phyloP scores from a whole-genome alignment of 2,113 vertebrate species.

The Tonatia bakeri region DNA sequence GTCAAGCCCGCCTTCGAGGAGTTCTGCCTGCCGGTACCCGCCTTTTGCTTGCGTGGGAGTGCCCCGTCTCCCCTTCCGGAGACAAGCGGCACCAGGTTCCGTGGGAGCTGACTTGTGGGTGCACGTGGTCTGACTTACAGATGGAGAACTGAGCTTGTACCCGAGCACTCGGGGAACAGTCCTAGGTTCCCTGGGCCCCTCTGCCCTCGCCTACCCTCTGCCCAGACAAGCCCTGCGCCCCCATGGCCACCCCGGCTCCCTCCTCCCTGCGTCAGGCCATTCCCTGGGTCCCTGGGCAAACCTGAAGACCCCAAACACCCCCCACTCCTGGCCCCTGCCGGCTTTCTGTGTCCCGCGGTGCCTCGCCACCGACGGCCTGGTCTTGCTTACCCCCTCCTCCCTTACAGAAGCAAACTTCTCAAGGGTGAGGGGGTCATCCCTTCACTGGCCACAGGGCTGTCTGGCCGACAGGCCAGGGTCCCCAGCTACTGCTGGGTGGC shows the following conservation, averaged over 20 bases:
- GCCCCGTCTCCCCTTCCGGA: neutral
- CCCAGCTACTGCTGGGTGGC: neutral
- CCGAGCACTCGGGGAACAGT: neutral
- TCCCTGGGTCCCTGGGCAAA: accelerated
- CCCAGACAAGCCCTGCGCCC: neutral
- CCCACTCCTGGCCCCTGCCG: neutral
- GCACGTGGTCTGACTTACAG: neutral
- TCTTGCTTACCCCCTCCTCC: neutral
- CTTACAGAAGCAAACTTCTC: accelerated
- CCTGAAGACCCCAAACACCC: accelerated
- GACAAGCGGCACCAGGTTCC: accelerated
- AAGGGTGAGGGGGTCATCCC: neutral
- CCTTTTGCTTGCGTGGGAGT: accelerated
- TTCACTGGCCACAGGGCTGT: neutral
- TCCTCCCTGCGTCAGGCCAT: neutral
- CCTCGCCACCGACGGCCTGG: too few species aligned
- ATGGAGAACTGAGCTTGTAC: neutral
- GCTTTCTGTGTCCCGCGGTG: neutral
- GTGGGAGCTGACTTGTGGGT: neutral
- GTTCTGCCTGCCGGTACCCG: conserved; percentile 92
- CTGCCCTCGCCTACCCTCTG: neutral
- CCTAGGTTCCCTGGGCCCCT: neutral
- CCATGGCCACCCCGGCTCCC: accelerated
- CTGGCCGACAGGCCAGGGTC: neutral
- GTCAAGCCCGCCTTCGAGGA: conserved; percentile 98